Evolutionary conservation across 2,113 vertebrate genomes (phyloP).

Genomic region (Platichthys flesus): DNA sequence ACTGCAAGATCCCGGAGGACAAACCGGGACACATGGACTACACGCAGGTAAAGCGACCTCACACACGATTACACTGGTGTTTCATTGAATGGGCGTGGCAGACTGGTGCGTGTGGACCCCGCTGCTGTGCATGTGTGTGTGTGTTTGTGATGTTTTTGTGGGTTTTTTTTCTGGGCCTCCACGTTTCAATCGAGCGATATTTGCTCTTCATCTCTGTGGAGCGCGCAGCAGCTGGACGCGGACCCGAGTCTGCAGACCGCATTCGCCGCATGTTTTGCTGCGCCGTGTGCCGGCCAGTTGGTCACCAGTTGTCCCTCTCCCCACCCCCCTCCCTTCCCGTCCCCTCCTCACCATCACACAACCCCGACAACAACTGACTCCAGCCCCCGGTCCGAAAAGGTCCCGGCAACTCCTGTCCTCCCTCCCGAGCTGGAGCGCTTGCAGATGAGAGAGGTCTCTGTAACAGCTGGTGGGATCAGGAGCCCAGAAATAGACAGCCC

Average conservation of each 20-base stretch:
- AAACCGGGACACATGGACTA: constrained; percentile 74
- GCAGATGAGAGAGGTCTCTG: constrained; percentile 71
- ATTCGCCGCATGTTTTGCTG: constrained; percentile 74
- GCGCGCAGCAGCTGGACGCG: constrained; percentile 45
- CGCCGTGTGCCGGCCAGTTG: constrained; percentile 69
- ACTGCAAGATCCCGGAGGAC: constrained; percentile 80
- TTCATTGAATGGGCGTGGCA: constrained; percentile 79
- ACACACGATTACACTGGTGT: constrained; percentile 41
- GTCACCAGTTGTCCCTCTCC: constrained; percentile 66
- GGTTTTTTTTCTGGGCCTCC: neutral
- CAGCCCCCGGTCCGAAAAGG: constrained; percentile 74
- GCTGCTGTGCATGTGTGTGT: constrained; percentile 28
- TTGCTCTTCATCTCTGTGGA: neutral
- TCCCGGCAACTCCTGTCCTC: constrained; percentile 84
- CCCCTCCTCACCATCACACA: constrained; percentile 69
- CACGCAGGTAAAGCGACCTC: constrained; percentile 70
- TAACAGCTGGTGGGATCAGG: constrained; percentile 90
- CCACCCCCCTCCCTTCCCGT: neutral
- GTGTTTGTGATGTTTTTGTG: neutral
- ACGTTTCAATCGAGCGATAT: neutral
- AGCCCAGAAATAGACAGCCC: constrained; percentile 84
- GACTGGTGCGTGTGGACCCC: constrained; percentile 29
- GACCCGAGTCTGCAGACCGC: constrained; percentile 53
- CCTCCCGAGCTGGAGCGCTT: constrained; percentile 67
- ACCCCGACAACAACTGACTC: constrained; percentile 79